Evolutionary conservation across 2,888 invertebrate genomes (phyloP), one percentile per base, ranked within the genome.

Genomic region (Eupithecia insigniata): DNA sequence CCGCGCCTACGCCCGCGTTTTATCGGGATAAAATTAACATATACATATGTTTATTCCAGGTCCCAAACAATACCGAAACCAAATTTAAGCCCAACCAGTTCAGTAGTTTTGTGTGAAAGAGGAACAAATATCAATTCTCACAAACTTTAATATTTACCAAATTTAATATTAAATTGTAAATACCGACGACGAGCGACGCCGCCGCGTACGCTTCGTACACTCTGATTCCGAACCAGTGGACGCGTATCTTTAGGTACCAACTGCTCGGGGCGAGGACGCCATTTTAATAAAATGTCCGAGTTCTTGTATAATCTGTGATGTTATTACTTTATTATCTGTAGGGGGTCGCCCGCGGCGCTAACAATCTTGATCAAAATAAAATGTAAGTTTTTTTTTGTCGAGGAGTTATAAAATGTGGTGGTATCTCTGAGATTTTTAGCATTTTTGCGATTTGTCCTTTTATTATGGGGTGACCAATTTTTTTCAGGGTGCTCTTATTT

Each of bases 221-320:
- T n/a, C n/a, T n/a, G n/a, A n/a, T n/a, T n/a, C n/a, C n/a, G n/a
- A n/a, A n/a, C n/a, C n/a, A n/a, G n/a, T n/a, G n/a, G n/a, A n/a
- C n/a, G n/a, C n/a, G 36, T 14, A 36, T 1, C 1, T 36, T 12
- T 3, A 28, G 12, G 32, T 61, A 34, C 30, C 12, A 18, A 32
- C 80, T 36, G 84, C 85, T 82, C 30, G 72, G 43, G 84, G 84
- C 83, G 79, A 85, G 83, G 84, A 79, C 67, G 77, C 77, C 78
- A 77, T 75, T 80, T 83, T 82, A 84, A 80, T 84, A 83, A 81
- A 84, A 83, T 79, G 79, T 71, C 75, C 74, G 72, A 58, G 65
- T 74, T 68, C 10, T 66, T 70, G 34, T 64, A 30, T 74, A 74
- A 69, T 71, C 71, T 74, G 74, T 65, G 70, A 51, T 51, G 66